phyloP scores from a whole-genome alignment of 2,113 vertebrate species.

The Recurvirostra avosetta region DNA sequence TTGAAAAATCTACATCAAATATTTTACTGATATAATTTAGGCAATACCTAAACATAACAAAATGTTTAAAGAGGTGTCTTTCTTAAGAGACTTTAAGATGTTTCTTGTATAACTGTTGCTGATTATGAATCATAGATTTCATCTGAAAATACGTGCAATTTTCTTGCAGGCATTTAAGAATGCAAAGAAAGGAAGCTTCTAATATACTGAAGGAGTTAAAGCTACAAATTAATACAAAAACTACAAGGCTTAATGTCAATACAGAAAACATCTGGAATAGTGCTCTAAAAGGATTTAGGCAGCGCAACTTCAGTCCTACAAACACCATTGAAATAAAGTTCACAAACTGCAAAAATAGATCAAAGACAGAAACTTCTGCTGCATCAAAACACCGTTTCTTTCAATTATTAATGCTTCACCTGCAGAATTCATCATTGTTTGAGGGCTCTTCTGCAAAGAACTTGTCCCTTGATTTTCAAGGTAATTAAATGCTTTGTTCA shows the following conservation, averaged over 20 bases:
- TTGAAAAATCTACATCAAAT: background rate
- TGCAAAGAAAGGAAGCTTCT: constrained; percentile 63
- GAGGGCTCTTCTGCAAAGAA: constrained; percentile 78
- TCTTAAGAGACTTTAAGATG: background rate
- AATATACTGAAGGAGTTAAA: constrained; percentile 78
- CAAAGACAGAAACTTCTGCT: constrained; percentile 1
- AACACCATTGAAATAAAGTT: constrained; percentile 80
- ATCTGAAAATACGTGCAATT: background rate
- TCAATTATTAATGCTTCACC: constrained; percentile 70
- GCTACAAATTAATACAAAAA: constrained; percentile 72
- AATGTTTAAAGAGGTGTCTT: background rate
- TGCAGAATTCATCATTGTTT: constrained; percentile 78
- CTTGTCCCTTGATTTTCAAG: constrained; percentile 77
- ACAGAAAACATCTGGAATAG: constrained; percentile 76
- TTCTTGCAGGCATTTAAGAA: constrained; percentile 70
- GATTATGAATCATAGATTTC: background rate
- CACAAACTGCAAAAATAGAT: constrained; percentile 46
- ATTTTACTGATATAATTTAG: background rate
- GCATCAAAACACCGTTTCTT: constrained; percentile 75
- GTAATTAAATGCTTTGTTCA: constrained; percentile 61
- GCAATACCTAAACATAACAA: background rate
- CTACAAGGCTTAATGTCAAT: constrained; percentile 75
- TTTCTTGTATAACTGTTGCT: background rate
- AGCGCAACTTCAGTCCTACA: constrained; percentile 79
- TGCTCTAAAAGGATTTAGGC: constrained; percentile 80